Evolutionary conservation across 2,113 vertebrate genomes (phyloP).

Genomic region (Forbesichthys agassizii): DNA sequence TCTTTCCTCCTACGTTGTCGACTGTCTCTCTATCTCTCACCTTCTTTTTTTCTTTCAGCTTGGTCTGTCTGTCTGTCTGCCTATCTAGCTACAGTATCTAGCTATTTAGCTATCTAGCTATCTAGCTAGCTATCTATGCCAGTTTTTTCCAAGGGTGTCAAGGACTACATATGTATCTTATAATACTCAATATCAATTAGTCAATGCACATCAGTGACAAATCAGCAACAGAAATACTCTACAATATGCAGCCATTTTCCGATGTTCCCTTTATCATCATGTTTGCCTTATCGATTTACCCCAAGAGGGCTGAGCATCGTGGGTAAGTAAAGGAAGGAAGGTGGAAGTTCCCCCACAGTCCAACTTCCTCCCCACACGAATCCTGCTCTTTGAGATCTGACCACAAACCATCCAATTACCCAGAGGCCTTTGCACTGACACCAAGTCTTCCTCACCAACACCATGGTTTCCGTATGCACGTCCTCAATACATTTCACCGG

Average conservation of each 20-base stretch:
- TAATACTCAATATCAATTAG: too few species aligned
- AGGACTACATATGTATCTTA: too few species aligned
- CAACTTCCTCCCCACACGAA: constrained; percentile 74
- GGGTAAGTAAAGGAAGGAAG: constrained; percentile 69
- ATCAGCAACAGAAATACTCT: not conserved
- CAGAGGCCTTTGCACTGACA: constrained; percentile 70
- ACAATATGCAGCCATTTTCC: not conserved
- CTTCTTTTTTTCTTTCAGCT: constrained; percentile 9
- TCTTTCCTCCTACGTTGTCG: constrained; percentile 3
- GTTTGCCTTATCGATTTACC: constrained; percentile 18
- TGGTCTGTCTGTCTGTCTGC: constrained; percentile 5
- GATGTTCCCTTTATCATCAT: not conserved
- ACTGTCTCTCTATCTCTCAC: constrained; percentile 3
- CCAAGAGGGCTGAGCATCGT: constrained; percentile 48
- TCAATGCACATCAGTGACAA: not conserved
- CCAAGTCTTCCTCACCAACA: constrained; percentile 32
- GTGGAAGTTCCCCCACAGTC: constrained; percentile 76
- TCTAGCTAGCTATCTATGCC: not conserved
- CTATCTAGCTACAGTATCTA: constrained; percentile 23
- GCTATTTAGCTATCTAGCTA: constrained; percentile 9
- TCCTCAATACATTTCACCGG: constrained; percentile 22
- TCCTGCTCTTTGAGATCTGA: constrained; percentile 59
- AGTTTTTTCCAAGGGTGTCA: constrained; percentile 12
- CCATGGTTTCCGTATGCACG: constrained; percentile 3
- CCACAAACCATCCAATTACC: constrained; percentile 76